Conservation (phyloP, 2,113 vertebrate species). For the Falco punctatus region DNA sequence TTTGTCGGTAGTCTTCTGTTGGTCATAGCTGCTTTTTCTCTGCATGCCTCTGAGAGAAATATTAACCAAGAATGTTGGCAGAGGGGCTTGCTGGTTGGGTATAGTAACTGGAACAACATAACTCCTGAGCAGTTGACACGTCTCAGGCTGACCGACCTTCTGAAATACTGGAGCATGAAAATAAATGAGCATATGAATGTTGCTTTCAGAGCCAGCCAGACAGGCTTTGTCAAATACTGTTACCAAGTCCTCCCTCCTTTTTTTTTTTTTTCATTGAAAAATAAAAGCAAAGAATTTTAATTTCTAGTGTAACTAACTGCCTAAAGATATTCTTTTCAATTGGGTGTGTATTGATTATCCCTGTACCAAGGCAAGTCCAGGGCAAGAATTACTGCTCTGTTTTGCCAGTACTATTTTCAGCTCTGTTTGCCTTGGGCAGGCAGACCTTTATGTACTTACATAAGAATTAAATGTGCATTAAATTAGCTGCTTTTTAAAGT, state of each 20-base stretch:
- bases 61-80: slow-evolving; percentile 52
- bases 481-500: neutral
- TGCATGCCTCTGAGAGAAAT: slow-evolving; percentile 20
- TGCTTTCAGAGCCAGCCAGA: slow-evolving; percentile 11
- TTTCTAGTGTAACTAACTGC: neutral
- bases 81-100: neutral
- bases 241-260: neutral
- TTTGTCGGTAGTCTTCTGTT: neutral
- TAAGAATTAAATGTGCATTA: slow-evolving; percentile 8
- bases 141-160: slow-evolving; percentile 31
- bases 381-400: neutral
- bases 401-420: neutral
- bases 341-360: neutral
- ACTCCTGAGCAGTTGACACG: slow-evolving; percentile 27
- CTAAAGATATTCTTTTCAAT: neutral
- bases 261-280: neutral
- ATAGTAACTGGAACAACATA: slow-evolving; percentile 24
- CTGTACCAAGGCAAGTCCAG: neutral
- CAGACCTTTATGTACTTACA: neutral
- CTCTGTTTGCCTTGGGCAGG: slow-evolving; percentile 1
- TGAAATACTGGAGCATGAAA: slow-evolving; percentile 46
- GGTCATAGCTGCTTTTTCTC: neutral
- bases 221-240: neutral
- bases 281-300: slow-evolving; percentile 8
- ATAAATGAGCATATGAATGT: slow-evolving; percentile 17